phyloP scores from a whole-genome alignment of 2,888 invertebrate species.

The Alloplasta piceator region DNA sequence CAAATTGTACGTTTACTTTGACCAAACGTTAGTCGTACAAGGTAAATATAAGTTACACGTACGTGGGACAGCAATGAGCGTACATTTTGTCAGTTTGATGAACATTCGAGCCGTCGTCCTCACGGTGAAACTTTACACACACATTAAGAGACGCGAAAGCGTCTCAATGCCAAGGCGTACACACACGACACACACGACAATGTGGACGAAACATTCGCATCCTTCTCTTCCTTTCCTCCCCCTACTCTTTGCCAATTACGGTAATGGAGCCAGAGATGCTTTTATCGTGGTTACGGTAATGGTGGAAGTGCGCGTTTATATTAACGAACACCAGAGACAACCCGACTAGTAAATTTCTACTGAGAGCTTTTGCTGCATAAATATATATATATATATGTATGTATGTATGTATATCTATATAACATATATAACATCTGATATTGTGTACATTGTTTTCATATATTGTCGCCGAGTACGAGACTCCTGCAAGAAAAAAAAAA shows the following conservation, averaged over 20 bases:
- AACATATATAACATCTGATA: constrained; percentile 27
- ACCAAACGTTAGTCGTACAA: too few species aligned
- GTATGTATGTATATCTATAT: too few species aligned
- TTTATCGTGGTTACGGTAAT: constrained; percentile 70
- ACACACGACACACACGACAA: too few species aligned
- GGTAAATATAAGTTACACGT: too few species aligned
- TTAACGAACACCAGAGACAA: constrained; percentile 58
- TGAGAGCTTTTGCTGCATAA: constrained; percentile 38
- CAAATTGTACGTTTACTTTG: too few species aligned
- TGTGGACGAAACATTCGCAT: neutral
- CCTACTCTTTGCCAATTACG: constrained; percentile 70
- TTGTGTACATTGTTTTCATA: constrained; percentile 23
- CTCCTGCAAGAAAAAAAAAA: constrained; percentile 33
- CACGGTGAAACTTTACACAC: constrained; percentile 33
- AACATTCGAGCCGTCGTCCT: constrained; percentile 51
- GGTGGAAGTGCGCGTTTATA: constrained; percentile 61
- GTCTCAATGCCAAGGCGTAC: neutral
- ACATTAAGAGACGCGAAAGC: neutral
- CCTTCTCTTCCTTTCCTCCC: constrained; percentile 37
- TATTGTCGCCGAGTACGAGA: constrained; percentile 26
- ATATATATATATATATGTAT: too few species aligned
- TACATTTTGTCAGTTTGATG: constrained; percentile 58
- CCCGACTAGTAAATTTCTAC: constrained; percentile 45
- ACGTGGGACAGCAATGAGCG: neutral
- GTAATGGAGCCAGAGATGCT: constrained; percentile 74